phyloP scores from a whole-genome alignment of 2,888 invertebrate species.

The Eudemis profundana region DNA sequence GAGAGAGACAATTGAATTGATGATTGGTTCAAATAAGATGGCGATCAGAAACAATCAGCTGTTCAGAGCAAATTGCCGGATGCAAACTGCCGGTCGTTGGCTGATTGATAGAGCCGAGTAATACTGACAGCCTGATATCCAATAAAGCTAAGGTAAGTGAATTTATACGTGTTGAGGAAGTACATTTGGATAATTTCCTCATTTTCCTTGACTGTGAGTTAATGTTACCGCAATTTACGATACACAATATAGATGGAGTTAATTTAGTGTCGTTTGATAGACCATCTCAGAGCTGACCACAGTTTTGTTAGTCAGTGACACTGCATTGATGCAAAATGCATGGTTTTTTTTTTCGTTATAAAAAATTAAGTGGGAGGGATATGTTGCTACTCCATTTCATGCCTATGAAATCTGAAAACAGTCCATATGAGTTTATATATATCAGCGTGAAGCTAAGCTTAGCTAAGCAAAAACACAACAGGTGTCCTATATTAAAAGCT shows the following conservation, averaged over 20 bases:
- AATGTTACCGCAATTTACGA: constrained; percentile 7
- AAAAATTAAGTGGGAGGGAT: no score
- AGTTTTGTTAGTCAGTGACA: not conserved
- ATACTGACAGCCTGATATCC: constrained; percentile 43
- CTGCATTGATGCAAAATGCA: no score
- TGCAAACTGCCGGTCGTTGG: constrained; percentile 44
- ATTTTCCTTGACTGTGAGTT: constrained; percentile 25
- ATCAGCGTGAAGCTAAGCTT: no score
- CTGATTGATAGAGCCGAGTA: constrained; percentile 49
- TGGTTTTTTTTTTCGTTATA: no score
- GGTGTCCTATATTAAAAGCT: not conserved
- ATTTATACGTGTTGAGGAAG: constrained; percentile 37
- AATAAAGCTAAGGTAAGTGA: constrained; percentile 34
- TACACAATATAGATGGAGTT: not conserved
- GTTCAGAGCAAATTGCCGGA: constrained; percentile 47
- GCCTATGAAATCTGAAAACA: no score
- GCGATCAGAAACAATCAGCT: constrained; percentile 44
- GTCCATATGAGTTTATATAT: no score
- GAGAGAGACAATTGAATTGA: constrained; percentile 19
- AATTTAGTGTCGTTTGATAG: not conserved
- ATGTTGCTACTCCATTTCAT: no score
- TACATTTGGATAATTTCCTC: constrained; percentile 34
- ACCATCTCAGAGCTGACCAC: not conserved
- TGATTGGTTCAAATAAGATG: constrained; percentile 29
- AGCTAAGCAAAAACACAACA: not conserved